These are phyloP conservation scores for Drosophila austrosaltans DNA, from an alignment of 2,888 invertebrate genomes.

Conservation along the genomic window DNA sequence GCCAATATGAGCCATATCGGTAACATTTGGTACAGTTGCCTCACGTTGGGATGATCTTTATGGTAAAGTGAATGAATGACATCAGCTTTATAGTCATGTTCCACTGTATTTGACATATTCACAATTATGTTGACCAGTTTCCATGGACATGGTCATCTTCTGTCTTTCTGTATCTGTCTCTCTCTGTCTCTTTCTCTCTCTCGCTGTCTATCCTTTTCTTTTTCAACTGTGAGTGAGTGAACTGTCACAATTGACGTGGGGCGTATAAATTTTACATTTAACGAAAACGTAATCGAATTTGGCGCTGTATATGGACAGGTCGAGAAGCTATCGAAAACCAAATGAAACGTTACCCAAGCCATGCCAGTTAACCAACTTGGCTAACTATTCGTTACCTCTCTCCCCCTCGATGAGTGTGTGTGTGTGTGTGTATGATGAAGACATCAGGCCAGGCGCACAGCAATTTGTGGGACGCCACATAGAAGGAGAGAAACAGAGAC, in stretches of 20 bases:
- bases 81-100: background rate
- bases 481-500: constrained; percentile 24
- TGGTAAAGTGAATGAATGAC: background rate
- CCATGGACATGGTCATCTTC: constrained; percentile 56
- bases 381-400: constrained; percentile 25
- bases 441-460: constrained; percentile 74
- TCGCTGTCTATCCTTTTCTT: constrained; percentile 20
- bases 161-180: constrained; percentile 10
- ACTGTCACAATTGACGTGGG: constrained; percentile 81
- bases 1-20: constrained; percentile 21
- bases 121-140: constrained; percentile 57
- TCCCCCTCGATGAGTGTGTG: constrained; percentile 7
- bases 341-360: constrained; percentile 14
- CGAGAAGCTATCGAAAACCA: constrained; percentile 16
- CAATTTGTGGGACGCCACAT: constrained; percentile 75
- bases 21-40: background rate
- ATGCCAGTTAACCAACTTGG: constrained; percentile 44
- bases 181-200: constrained; percentile 19
- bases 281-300: constrained; percentile 80
- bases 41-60: background rate
- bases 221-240: constrained; percentile 70
- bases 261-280: constrained; percentile 81
- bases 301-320: constrained; percentile 79
- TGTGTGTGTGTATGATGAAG: constrained; percentile 64
- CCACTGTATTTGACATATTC: constrained; percentile 57